Evolutionary conservation across 2,797 vertebrate genomes (phyloP), one percentile per base, ranked within the genome.

Genomic region (Sebastolobus altivelis): DNA sequence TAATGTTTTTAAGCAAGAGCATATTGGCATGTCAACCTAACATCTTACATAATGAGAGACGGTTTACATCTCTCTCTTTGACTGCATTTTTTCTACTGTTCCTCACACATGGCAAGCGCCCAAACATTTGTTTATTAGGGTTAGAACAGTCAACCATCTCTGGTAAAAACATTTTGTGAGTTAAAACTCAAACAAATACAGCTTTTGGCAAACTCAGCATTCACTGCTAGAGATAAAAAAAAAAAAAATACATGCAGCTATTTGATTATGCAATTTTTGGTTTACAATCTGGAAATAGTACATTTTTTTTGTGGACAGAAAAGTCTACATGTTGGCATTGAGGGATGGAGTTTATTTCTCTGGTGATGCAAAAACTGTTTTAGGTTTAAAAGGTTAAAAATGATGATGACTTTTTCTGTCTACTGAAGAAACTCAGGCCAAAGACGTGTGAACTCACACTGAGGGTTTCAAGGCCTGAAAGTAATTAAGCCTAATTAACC

Each of bases 401-500:
- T 52, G 27, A 54, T 55, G n/a, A 12, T 11, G 25, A 59, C 70
- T 29, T 65, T 75, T 75, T 73, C 27, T 65, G 14, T 68, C 14
- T n/a, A 7, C 54, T 63, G 40, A 16, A 27, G 49, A 22, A 5
- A 13, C 40, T 77, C 70, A 66, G 6, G 3, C 33, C 29, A 4
- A 54, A 40, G 52, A 31, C 0, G 0, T 29, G 20, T 72, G 40
- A 86, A 20, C 40, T 61, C 80, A 66, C 73, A 10, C 70, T 62
- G 61, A 82, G 61, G 49, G 46, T 63, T 86, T 83, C 77, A 78
- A 75, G 75, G 78, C 33, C 61, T 82, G 90, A 87, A 82, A 58
- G 66, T 82, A 83, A 93, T 94, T 75, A 87, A 77, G 68, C 54
- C 82, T 82, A 84, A 92, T 89, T 83, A 79, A 65, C 55, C 69